A percentile compares a stretch with the other conserved stretches of the same genome.
phyloP scores from a whole-genome alignment of 2,113 vertebrate species.

The Limanda limanda region DNA sequence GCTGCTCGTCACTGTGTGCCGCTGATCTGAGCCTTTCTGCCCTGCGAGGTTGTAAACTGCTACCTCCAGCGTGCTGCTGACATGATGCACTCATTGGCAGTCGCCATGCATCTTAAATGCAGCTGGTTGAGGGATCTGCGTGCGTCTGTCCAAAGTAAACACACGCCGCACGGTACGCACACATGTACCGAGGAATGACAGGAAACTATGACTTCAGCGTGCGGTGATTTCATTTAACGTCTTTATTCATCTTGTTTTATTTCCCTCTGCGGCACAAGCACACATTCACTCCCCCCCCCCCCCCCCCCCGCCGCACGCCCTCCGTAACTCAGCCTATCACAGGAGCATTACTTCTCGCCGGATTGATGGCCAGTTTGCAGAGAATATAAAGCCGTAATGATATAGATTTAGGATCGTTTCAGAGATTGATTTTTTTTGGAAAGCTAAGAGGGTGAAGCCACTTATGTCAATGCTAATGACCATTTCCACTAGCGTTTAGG shows the following conservation, averaged over 20 bases:
- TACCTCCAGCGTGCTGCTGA: slow-evolving; percentile 22
- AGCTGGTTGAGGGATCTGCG: background rate
- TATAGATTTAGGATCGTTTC: slow-evolving; percentile 84
- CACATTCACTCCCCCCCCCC: slow-evolving; percentile 18
- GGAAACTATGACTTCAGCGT: slow-evolving; percentile 30
- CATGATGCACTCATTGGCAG: slow-evolving; percentile 1
- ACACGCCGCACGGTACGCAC: background rate
- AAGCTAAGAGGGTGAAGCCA: slow-evolving; percentile 84
- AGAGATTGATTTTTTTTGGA: slow-evolving; percentile 80
- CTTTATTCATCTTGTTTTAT: slow-evolving; percentile 52
- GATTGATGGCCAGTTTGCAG: slow-evolving; percentile 78
- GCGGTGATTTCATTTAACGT: slow-evolving; percentile 14
- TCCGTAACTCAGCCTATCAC: slow-evolving; percentile 33
- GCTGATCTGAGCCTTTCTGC: background rate
- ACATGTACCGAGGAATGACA: background rate
- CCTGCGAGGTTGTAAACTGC: background rate
- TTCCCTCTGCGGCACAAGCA: slow-evolving; percentile 40
- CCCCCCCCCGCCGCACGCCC: slow-evolving; percentile 11
- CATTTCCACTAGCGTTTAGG: slow-evolving; percentile 79
- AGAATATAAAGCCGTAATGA: slow-evolving; percentile 80
- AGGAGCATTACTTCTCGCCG: slow-evolving; percentile 73
- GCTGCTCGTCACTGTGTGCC: slow-evolving; percentile 20
- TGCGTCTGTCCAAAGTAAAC: slow-evolving; percentile 19
- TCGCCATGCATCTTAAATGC: slow-evolving; percentile 18
- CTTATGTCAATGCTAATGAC: slow-evolving; percentile 85